Evolutionary conservation across 2,797 vertebrate genomes (phyloP).

Genomic region (Dromococcyx pavoninus): DNA sequence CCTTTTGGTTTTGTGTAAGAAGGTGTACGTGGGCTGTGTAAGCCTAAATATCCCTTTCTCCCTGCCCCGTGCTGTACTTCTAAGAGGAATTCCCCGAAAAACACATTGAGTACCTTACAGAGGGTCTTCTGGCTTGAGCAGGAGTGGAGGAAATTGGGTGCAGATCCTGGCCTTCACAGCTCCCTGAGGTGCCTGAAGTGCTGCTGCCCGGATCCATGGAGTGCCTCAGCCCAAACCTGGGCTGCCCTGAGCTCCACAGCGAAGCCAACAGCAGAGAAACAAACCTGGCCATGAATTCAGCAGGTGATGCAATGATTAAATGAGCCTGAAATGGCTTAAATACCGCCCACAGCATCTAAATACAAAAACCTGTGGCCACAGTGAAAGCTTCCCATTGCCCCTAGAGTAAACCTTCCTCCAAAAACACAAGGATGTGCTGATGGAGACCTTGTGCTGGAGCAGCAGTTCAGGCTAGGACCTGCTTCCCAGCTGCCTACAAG

Average conservation of each 20-base stretch:
- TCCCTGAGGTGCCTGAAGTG: background rate
- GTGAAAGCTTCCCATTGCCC: background rate
- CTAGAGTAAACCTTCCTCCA: background rate
- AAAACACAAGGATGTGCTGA: background rate
- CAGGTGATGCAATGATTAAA: background rate
- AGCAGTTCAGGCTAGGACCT: background rate
- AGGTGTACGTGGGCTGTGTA: background rate
- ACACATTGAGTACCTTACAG: background rate
- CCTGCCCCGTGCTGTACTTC: background rate
- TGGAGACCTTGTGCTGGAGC: background rate
- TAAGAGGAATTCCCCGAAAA: slow-evolving; percentile 5
- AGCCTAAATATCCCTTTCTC: background rate
- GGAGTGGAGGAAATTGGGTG: background rate
- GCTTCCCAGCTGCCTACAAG: background rate
- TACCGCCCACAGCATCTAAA: background rate
- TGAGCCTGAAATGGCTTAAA: background rate
- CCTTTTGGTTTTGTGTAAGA: slow-evolving; percentile 44
- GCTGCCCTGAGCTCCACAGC: background rate
- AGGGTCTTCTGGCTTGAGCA: slow-evolving; percentile 30
- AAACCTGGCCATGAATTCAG: background rate
- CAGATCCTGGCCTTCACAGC: background rate
- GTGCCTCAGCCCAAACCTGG: background rate
- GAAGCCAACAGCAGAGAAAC: background rate
- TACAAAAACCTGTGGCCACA: background rate
- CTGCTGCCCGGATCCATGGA: accelerated